These are phyloP conservation scores for Lasioglossum morio DNA, from an alignment of 2,888 invertebrate species.

Conservation along the genomic window DNA sequence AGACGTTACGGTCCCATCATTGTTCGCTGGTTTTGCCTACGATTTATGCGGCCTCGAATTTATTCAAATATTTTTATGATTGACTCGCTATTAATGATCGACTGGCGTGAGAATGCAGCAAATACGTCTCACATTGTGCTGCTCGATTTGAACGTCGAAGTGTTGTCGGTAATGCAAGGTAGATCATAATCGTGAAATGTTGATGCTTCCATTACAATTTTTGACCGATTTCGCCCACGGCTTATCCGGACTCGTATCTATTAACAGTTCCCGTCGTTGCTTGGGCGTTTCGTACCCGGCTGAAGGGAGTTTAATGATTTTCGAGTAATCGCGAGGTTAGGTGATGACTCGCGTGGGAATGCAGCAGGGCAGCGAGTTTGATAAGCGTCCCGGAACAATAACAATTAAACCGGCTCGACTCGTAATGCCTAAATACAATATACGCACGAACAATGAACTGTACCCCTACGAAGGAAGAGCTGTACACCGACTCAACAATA, in stretches of 20 bases:
- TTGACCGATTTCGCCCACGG: not conserved
- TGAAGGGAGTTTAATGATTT: constrained; percentile 71
- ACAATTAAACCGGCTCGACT: constrained; percentile 73
- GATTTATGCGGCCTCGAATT: constrained; percentile 31
- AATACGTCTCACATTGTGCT: too few species aligned
- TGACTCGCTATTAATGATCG: too few species aligned
- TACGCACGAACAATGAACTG: constrained; percentile 73
- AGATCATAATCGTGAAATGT: too few species aligned
- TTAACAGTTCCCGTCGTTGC: constrained; percentile 39
- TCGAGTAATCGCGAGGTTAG: constrained; percentile 70
- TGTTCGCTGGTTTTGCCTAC: not conserved
- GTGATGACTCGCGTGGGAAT: constrained; percentile 76
- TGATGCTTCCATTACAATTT: not conserved
- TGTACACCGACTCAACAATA: constrained; percentile 56
- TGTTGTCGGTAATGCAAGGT: too few species aligned
- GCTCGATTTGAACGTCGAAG: too few species aligned
- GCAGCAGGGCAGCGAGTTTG: constrained; percentile 70
- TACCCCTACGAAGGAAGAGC: constrained; percentile 39
- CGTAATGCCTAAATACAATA: constrained; percentile 75
- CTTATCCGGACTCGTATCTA: constrained; percentile 39
- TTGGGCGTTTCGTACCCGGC: constrained; percentile 33
- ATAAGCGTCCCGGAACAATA: constrained; percentile 74
- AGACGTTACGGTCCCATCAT: not conserved
- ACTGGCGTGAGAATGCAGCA: too few species aligned
- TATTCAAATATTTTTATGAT: constrained; percentile 12